phyloP scores from a whole-genome alignment of 2,113 vertebrate species.

The Polypterus senegalus region DNA sequence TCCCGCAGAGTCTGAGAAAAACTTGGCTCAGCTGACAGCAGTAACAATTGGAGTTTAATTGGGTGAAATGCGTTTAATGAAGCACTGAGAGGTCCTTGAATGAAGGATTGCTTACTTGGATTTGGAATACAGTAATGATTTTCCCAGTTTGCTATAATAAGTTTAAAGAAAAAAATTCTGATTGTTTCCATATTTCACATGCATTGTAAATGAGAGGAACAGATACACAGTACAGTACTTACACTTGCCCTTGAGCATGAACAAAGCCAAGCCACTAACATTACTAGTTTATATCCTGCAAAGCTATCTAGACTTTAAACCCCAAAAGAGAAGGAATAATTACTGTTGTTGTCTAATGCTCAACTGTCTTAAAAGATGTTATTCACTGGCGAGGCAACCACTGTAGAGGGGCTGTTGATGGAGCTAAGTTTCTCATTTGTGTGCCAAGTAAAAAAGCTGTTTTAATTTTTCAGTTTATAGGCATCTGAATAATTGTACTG shows the following conservation, averaged over 20 bases:
- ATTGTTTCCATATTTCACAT: not conserved
- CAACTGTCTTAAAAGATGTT: too few relatives aligned
- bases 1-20: too few relatives aligned
- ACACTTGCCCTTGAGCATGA: too few relatives aligned
- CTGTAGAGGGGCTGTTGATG: too few relatives aligned
- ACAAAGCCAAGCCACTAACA: not conserved
- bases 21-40: too few relatives aligned
- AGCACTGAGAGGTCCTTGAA: not conserved
- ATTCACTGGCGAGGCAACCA: too few relatives aligned
- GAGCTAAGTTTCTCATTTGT: too few relatives aligned
- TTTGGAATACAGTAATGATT: slow-evolving; percentile 2
- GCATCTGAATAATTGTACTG: too few relatives aligned
- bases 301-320: not conserved
- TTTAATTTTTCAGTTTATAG: too few relatives aligned
- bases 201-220: not conserved
- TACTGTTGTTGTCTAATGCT: too few relatives aligned
- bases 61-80: slow-evolving; percentile 4
- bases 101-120: slow-evolving; percentile 2
- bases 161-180: not conserved
- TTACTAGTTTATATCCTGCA: not conserved
- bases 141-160: not conserved
- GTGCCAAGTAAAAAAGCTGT: too few relatives aligned
- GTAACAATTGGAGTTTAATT: slow-evolving; percentile 12
- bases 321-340: too few relatives aligned
- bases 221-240: not conserved